Conservation (phyloP, 1,140 invertebrate species). For the Diuraphis noxia region DNA sequence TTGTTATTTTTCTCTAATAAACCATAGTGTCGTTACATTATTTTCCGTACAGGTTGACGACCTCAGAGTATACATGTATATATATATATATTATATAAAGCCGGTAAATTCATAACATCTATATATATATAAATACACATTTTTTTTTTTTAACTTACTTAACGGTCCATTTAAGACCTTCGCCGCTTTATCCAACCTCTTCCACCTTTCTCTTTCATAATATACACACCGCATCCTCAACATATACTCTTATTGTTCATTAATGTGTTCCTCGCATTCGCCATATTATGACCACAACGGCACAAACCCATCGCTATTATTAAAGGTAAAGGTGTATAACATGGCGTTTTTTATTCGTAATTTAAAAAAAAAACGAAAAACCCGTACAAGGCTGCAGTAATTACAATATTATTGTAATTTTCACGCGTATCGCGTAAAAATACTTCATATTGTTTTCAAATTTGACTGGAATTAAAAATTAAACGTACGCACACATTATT, state of each 20-base stretch:
- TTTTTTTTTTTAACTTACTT: conserved; percentile 19
- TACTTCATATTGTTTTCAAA: neutral
- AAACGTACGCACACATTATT: neutral
- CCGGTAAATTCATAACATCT: neutral
- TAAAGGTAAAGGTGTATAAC: neutral
- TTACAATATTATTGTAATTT: neutral
- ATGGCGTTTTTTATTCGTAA: neutral
- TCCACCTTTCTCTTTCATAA: conserved; percentile 31
- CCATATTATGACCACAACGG: neutral
- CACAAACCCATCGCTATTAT: neutral
- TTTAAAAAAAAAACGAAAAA: neutral
- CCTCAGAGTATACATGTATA: neutral
- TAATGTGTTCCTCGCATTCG: conserved; percentile 5
- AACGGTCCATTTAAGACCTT: conserved; percentile 42
- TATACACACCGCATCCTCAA: neutral
- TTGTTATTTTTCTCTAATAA: neutral
- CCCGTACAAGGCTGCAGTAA: neutral
- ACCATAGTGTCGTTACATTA: neutral
- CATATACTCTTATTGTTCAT: conserved; percentile 8
- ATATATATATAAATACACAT: neutral
- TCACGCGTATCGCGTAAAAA: neutral
- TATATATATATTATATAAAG: neutral
- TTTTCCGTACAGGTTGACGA: conserved; percentile 23
- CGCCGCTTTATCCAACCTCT: neutral
- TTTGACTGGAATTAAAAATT: neutral